A percentile compares a stretch with the other conserved stretches of the same genome.
phyloP scores from a whole-genome alignment of 2,888 invertebrate genomes.

The Cyaniris semiargus region DNA sequence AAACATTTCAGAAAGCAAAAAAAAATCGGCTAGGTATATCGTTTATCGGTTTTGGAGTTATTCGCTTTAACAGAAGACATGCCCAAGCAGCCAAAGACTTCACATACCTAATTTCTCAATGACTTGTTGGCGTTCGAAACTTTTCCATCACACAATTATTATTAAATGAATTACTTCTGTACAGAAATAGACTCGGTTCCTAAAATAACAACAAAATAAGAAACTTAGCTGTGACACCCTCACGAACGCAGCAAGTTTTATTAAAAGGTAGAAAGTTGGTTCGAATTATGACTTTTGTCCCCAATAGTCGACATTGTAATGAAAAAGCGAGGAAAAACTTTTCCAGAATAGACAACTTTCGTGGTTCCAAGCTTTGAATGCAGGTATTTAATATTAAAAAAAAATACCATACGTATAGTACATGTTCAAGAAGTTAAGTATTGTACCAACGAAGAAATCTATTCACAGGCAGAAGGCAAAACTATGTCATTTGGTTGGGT shows the following conservation, averaged over 20 bases:
- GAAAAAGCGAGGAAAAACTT: not conserved
- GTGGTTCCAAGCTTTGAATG: not conserved
- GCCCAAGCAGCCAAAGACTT: no score
- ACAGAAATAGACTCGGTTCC: not conserved
- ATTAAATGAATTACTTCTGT: not conserved
- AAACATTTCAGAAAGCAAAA: no score
- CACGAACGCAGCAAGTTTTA: slow-evolving; percentile 9
- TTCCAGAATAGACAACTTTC: not conserved
- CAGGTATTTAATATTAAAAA: not conserved
- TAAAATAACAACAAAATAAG: slow-evolving; percentile 4
- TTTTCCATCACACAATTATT: not conserved
- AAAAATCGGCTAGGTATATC: no score
- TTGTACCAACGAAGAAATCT: no score
- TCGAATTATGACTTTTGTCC: not conserved
- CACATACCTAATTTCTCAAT: no score
- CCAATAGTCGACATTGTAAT: not conserved
- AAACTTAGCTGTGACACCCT: not conserved
- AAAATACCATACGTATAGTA: no score
- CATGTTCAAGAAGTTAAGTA: no score
- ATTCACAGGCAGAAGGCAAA: no score
- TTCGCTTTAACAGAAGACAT: no score
- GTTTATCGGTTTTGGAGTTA: no score
- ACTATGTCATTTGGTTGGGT: no score
- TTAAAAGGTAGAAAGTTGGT: not conserved
- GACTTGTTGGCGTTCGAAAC: no score